These are phyloP conservation scores for Leucopsar rothschildi DNA, from an alignment of 2,113 vertebrate species.

Conservation along the genomic window DNA sequence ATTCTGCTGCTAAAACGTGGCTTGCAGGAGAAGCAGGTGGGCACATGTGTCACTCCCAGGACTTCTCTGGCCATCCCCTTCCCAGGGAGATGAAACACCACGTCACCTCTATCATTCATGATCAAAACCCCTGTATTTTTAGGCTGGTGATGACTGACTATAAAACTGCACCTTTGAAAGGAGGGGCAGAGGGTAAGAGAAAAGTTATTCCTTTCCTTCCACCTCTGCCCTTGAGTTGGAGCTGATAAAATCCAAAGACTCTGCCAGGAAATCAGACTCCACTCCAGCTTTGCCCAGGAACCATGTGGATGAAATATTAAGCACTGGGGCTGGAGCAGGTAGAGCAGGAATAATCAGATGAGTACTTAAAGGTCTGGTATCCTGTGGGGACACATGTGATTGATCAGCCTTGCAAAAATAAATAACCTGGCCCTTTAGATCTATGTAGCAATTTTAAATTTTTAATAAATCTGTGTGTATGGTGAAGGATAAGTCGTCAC, in stretches of 20 bases:
- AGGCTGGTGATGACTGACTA: neutral
- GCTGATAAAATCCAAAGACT: constrained; percentile 3
- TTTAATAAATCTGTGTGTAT: constrained; percentile 59
- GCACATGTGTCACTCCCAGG: neutral
- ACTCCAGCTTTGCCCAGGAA: constrained; percentile 11
- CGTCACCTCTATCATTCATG: neutral
- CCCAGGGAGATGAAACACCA: neutral
- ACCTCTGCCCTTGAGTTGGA: neutral
- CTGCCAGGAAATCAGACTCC: constrained; percentile 1
- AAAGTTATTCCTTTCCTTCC: constrained; percentile 21
- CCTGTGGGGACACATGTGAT: constrained; percentile 70
- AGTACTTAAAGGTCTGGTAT: constrained; percentile 69
- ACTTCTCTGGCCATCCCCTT: neutral
- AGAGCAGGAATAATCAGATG: constrained; percentile 63
- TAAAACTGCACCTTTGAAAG: constrained; percentile 32
- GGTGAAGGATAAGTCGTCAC: constrained; percentile 32
- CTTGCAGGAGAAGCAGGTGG: neutral
- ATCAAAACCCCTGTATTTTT: neutral
- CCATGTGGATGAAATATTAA: constrained; percentile 57
- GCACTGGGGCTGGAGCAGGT: neutral
- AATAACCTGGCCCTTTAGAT: constrained; percentile 64
- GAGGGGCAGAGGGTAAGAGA: neutral
- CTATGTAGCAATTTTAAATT: constrained; percentile 69
- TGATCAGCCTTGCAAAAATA: constrained; percentile 70
- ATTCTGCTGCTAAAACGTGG: neutral